Conservation (phyloP, 2,888 invertebrate species). For the Leucozona laternaria region DNA sequence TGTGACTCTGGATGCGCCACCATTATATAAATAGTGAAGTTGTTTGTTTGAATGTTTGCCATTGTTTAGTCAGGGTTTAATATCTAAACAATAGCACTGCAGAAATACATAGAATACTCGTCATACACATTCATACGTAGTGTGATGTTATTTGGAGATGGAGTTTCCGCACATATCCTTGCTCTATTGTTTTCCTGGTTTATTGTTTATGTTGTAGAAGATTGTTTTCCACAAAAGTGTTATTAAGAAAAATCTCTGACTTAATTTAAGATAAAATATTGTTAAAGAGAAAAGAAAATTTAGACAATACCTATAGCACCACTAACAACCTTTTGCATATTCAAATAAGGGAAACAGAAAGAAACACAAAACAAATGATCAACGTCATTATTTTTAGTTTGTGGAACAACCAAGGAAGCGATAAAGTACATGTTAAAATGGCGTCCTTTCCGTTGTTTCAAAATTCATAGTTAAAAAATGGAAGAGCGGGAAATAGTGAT, state of each 20-base stretch:
- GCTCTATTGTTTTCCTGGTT: constrained; percentile 53
- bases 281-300: not conserved
- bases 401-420: too few species aligned
- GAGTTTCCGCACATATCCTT: constrained; percentile 53
- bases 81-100: constrained; percentile 47
- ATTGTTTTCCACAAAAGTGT: not conserved
- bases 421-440: too few species aligned
- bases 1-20: constrained; percentile 43
- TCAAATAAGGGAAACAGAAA: not conserved
- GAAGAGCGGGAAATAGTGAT: too few species aligned
- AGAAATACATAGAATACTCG: constrained; percentile 2
- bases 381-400: too few species aligned
- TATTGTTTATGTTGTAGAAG: constrained; percentile 37
- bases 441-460: too few species aligned
- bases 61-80: constrained; percentile 48
- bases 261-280: not conserved
- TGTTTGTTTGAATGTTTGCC: constrained; percentile 34
- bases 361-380: not conserved
- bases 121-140: not conserved
- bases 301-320: not conserved
- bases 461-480: too few species aligned
- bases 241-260: not conserved
- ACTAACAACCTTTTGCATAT: not conserved
- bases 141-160: constrained; percentile 38
- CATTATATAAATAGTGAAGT: constrained; percentile 25